Evolutionary conservation across 2,888 invertebrate species (phyloP).

Genomic region (Hirtodrosophila alboralis): DNA sequence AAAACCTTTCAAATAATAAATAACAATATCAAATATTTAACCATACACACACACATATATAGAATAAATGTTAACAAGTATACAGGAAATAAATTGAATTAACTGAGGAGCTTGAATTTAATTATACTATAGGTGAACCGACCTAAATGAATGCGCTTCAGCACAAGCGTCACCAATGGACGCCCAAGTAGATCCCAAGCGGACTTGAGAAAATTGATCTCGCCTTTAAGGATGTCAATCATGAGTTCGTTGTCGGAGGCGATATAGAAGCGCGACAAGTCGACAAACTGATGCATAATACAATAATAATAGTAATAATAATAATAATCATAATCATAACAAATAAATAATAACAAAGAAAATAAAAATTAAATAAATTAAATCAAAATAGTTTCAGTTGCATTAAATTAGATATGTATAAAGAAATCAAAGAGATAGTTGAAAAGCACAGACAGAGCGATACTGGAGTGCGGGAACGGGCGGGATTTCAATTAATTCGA

Average conservation of each 20-base stretch:
- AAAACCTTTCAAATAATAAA: constrained; percentile 67
- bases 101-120: no score
- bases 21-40: constrained; percentile 29
- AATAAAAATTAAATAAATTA: constrained; percentile 25
- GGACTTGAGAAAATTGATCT: constrained; percentile 98
- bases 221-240: constrained; percentile 98
- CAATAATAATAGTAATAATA: constrained; percentile 53
- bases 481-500: constrained; percentile 1
- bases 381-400: no score
- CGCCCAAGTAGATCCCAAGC: constrained; percentile 99
- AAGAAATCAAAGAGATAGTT: constrained; percentile 7
- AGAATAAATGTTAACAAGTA: neutral
- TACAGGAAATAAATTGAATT: neutral
- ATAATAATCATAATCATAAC: constrained; percentile 31
- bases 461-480: constrained; percentile 19
- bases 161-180: constrained; percentile 95
- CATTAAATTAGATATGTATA: constrained; percentile 9
- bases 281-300: constrained; percentile 92
- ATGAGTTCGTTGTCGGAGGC: constrained; percentile 98
- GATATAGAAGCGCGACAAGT: constrained; percentile 98
- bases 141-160: constrained; percentile 96
- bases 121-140: constrained; percentile 68
- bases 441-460: constrained; percentile 10
- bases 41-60: constrained; percentile 15
- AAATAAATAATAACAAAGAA: constrained; percentile 9